Base-by-base conservation (phyloP, 2,888 invertebrate genomes). In the Sthenelais limicola region DNA sequence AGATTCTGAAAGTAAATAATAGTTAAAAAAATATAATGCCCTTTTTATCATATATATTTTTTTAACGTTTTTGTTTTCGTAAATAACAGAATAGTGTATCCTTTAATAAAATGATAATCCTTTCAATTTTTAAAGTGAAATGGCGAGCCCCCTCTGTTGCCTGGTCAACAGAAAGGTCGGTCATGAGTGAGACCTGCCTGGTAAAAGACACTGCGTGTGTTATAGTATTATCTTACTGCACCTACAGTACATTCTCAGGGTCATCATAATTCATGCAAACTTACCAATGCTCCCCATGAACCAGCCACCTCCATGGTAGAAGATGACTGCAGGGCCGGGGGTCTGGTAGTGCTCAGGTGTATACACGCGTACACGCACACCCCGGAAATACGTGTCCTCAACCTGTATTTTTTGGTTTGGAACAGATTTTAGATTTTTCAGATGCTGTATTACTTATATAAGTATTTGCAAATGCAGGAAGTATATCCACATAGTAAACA, bases 251-350 rank as follows among this genome's bases (percentile, higher is more conserved):
- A 15, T n/a, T 9, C 18, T 12, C 52, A 52, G 24, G 52, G 18
- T 9, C 21, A 12, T 18, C 52, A 18, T 18, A 21, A 12, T 21
- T 18, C 9, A 18, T 9, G 21, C 15, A 3, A 21, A 58, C 58
- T 58, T 56, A 78, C 78, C 73, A 21, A 56, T 66, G 30, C 26
- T 72, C 3, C 74, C 68, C 9, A 68, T n/a, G 28, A 67, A 51
- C 78, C 78, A 78, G n/a, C 78, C 78, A 7, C 78, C 78, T 3
- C 85, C 85, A 48, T 85, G 85, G 62, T 83, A 79, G 68, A 82
- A 85, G 4, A 85, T 78, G 58, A 85, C 78, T 9, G 80, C 83
- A 3, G 84, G 83, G 21, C 77, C 73, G 32, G 73, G 32, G 69
- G 67, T 4, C 47, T 68, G 21, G 66, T 69, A 4, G 66, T 32